These are phyloP conservation scores for Agrotis exclamationis DNA, from an alignment of 2,888 invertebrate genomes.

Conservation along the genomic window DNA sequence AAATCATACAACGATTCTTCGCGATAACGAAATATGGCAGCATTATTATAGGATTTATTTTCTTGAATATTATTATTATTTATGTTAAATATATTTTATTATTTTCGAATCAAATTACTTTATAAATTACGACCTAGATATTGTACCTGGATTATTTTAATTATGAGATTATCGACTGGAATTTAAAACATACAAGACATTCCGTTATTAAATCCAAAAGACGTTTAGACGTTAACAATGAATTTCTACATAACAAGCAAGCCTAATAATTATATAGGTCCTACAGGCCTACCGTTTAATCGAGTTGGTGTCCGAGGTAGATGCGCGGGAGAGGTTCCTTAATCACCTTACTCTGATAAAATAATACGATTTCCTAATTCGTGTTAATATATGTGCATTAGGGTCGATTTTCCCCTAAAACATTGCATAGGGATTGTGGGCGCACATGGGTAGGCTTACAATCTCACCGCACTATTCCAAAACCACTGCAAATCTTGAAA, in stretches of 20 bases:
- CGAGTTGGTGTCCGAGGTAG: background rate
- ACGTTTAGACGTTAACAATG: constrained; percentile 2
- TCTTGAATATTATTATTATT: constrained; percentile 21
- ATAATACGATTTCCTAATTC: background rate
- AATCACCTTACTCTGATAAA: background rate
- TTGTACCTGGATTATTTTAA: constrained; percentile 48
- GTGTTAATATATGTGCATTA: background rate
- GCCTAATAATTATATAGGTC: constrained; percentile 34
- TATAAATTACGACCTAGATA: constrained; percentile 31
- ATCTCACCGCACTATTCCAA: no score
- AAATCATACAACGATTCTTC: constrained; percentile 43
- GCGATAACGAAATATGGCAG: constrained; percentile 15
- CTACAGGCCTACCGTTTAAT: background rate
- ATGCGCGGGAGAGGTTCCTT: background rate
- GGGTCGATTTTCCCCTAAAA: background rate
- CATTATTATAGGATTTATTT: constrained; percentile 19
- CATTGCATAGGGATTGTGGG: background rate
- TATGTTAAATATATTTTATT: constrained; percentile 17
- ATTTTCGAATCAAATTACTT: constrained; percentile 20
- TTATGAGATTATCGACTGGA: constrained; percentile 38
- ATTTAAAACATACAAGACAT: constrained; percentile 40
- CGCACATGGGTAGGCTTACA: background rate
- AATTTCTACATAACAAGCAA: constrained; percentile 24
- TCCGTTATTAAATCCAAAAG: constrained; percentile 45
- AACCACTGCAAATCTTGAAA: no score